A percentile compares a stretch with the other conserved stretches of the same genome.
phyloP scores from a whole-genome alignment of 2,797 vertebrate species.

The Rousettus madagascariensis region DNA sequence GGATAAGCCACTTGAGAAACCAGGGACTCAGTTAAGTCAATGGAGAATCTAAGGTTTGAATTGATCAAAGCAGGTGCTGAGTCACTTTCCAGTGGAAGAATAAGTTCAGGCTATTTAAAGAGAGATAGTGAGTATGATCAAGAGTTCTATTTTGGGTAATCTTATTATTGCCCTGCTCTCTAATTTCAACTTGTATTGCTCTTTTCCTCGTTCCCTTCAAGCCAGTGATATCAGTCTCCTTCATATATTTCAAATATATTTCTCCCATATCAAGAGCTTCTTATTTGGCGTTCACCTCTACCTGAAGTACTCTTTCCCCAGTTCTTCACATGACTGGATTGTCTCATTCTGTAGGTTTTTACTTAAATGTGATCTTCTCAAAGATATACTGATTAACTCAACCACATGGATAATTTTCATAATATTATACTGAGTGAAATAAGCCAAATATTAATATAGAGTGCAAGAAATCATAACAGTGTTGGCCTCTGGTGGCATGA shows the following conservation, averaged over 20 bases:
- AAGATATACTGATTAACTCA: background rate
- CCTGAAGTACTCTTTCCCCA: background rate
- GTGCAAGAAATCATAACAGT: background rate
- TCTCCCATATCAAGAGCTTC: background rate
- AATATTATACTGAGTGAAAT: background rate
- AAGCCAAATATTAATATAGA: background rate
- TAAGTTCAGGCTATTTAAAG: background rate
- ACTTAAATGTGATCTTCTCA: background rate
- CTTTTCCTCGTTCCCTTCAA: background rate
- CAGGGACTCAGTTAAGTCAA: background rate
- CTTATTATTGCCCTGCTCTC: background rate
- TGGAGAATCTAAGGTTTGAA: background rate
- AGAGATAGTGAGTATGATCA: background rate
- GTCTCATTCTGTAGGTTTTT: background rate
- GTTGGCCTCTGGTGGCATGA: background rate
- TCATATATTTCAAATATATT: background rate
- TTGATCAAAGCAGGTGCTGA: background rate
- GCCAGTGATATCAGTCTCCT: background rate
- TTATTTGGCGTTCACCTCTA: background rate
- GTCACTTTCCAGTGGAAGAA: background rate
- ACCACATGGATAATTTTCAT: background rate
- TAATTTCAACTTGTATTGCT: background rate
- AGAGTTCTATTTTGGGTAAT: background rate
- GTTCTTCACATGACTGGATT: background rate
- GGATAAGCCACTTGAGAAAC: background rate